A percentile compares a stretch with the other conserved stretches of the same genome.
These are phyloP conservation scores for Paratrypauchen microcephalus DNA, from an alignment of 2,797 vertebrate species.

Conservation along the genomic window DNA sequence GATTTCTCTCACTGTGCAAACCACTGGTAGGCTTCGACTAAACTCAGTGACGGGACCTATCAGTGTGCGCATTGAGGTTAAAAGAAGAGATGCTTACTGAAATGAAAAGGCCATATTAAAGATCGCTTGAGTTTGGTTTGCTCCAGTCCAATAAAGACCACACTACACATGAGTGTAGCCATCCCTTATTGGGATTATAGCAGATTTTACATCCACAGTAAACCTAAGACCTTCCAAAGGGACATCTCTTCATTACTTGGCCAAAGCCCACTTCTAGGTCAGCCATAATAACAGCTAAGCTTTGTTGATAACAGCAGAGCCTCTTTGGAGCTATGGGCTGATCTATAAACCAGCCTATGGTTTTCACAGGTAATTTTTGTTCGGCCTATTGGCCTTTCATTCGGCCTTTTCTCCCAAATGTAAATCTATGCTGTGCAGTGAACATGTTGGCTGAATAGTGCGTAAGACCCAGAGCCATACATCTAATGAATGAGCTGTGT, in stretches of 20 bases:
- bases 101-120: neutral
- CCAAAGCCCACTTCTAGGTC: slow-evolving; percentile 9
- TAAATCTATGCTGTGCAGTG: neutral
- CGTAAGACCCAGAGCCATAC: neutral
- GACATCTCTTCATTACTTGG: slow-evolving; percentile 1
- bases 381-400: neutral
- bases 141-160: neutral
- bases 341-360: neutral
- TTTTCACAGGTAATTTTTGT: neutral
- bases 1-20: neutral
- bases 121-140: neutral
- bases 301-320: neutral
- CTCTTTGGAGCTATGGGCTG: neutral
- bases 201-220: neutral
- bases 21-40: neutral
- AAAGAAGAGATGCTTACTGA: neutral
- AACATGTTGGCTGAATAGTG: neutral
- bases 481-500: neutral
- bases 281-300: neutral
- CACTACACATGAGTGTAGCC: neutral
- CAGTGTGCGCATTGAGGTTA: neutral
- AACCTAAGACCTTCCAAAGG: neutral
- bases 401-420: neutral
- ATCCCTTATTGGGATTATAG: neutral
- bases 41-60: neutral